These are phyloP conservation scores for Manis javanica DNA, from an alignment of 2,797 vertebrate genomes.

Conservation along the genomic window DNA sequence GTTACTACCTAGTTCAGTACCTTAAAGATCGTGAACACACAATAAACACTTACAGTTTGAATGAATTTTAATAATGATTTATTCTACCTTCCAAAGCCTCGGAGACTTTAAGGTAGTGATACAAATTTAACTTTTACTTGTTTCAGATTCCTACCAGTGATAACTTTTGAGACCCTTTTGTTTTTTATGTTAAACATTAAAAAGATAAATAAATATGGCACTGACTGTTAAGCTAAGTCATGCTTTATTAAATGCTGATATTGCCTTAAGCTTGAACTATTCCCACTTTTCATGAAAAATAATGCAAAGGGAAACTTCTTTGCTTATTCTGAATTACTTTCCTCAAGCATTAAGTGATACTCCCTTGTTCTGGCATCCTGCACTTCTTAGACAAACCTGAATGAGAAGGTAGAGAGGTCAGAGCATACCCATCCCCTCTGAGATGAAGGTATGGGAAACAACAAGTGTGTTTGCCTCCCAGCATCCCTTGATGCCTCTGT, in stretches of 20 bases:
- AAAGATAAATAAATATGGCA: not conserved
- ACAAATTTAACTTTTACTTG: not conserved
- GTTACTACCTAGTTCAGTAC: not conserved
- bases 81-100: not conserved
- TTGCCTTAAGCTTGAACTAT: not conserved
- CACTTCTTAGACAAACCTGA: not conserved
- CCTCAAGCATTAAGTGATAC: not conserved
- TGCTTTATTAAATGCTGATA: not conserved
- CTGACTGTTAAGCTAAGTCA: not conserved
- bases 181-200: constrained; percentile 17
- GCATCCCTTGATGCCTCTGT: not conserved
- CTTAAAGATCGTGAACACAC: not conserved
- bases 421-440: not conserved
- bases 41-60: not conserved
- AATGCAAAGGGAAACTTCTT: not conserved
- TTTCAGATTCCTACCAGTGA: not conserved
- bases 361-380: not conserved
- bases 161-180: not conserved
- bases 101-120: not conserved
- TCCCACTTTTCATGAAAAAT: not conserved
- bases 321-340: not conserved
- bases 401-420: not conserved
- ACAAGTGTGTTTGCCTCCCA: too few relatives aligned
- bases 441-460: not conserved
- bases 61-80: not conserved